Conservation (phyloP, 2,888 invertebrate genomes). For the Ariolimax columbianus region DNA sequence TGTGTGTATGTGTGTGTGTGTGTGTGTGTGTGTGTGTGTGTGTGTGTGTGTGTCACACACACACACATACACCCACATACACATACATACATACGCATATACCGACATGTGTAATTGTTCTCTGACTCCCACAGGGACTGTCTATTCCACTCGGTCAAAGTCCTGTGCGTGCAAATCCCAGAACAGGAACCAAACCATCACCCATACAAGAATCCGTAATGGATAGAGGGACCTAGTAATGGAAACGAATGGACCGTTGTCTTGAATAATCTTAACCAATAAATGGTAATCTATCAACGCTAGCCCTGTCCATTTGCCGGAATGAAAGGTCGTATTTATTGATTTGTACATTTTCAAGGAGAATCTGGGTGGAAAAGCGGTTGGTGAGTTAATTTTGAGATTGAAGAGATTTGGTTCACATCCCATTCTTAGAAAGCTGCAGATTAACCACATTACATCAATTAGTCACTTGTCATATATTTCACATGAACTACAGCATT, state of each 20-base stretch:
- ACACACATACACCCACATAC: neutral
- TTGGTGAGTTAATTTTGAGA: too few species aligned
- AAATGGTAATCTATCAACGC: conserved; percentile 31
- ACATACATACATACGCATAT: neutral
- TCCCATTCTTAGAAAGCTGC: too few species aligned
- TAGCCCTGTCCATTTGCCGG: neutral
- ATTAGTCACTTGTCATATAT: too few species aligned
- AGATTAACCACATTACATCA: too few species aligned
- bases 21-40: too few species aligned
- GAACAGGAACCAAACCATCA: conserved; percentile 19
- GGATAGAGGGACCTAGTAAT: conserved; percentile 36
- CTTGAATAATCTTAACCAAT: conserved; percentile 44
- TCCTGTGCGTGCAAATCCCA: conserved; percentile 22
- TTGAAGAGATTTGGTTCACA: too few species aligned
- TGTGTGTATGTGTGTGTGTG: too few species aligned
- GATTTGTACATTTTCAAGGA: neutral
- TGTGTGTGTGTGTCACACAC: neutral
- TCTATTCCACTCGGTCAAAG: conserved; percentile 12
- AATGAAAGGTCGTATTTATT: neutral
- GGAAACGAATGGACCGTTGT: conserved; percentile 36
- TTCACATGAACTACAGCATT: too few species aligned
- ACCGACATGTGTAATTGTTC: too few species aligned
- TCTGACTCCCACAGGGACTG: neutral
- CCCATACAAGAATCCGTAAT: neutral
- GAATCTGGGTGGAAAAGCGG: too few species aligned